Evolutionary conservation across 2,797 vertebrate genomes (phyloP).

Genomic region (Platalea minor): DNA sequence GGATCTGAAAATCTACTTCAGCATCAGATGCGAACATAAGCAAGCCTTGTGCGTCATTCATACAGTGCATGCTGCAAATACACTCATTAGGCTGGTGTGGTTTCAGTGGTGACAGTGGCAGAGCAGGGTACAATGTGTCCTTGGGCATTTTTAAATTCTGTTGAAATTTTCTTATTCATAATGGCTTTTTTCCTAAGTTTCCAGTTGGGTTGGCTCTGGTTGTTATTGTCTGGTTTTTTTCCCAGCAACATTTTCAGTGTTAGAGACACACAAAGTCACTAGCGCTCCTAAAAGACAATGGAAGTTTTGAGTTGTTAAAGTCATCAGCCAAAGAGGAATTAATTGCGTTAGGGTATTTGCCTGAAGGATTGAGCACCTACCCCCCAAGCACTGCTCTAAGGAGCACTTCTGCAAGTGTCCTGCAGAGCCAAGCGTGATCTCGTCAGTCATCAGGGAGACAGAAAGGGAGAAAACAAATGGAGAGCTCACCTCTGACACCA

Average conservation of each 20-base stretch:
- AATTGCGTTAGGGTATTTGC: neutral
- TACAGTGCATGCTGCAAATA: neutral
- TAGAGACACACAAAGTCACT: neutral
- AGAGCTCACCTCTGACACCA: neutral
- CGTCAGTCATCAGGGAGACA: neutral
- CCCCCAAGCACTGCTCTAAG: neutral
- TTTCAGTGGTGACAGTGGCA: neutral
- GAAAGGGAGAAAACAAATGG: neutral
- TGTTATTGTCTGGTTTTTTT: neutral
- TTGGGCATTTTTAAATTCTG: neutral
- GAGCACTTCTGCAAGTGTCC: neutral
- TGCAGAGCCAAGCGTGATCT: neutral
- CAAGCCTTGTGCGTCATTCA: neutral
- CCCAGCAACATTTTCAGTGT: neutral
- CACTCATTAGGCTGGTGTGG: neutral
- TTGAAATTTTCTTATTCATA: neutral
- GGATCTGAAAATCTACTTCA: neutral
- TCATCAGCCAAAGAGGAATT: neutral
- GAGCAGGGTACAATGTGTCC: neutral
- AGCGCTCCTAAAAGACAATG: neutral
- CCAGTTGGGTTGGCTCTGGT: neutral
- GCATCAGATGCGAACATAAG: neutral
- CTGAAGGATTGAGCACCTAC: neutral
- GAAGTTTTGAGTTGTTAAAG: neutral
- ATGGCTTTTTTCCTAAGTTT: neutral